Conservation (phyloP, 2,797 vertebrate species). For the Knipowitschia caucasica region DNA sequence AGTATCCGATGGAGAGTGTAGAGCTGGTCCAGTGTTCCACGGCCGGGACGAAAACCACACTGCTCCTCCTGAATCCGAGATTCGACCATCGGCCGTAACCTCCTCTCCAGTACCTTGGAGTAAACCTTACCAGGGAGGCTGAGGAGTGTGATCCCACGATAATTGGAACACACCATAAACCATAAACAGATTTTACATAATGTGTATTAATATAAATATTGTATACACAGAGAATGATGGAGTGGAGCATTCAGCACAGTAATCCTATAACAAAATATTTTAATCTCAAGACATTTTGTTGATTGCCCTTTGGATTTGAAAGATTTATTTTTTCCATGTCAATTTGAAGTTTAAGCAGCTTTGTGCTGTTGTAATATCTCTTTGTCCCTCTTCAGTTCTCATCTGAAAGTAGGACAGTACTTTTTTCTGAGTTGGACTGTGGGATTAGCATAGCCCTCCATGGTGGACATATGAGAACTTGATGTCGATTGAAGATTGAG, state of each 20-base stretch:
- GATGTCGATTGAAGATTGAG: constrained; percentile 37
- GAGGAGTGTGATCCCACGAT: no score
- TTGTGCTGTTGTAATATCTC: constrained; percentile 39
- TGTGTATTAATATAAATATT: background rate
- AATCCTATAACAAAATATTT: background rate
- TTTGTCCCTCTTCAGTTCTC: constrained; percentile 23
- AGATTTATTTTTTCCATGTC: constrained; percentile 48
- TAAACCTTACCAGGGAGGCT: no score
- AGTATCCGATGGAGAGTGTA: no score
- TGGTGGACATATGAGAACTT: constrained; percentile 45
- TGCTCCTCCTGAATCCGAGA: no score
- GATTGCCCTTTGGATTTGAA: constrained; percentile 57
- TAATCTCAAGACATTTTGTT: constrained; percentile 49
- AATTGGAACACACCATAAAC: no score
- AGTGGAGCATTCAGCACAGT: background rate
- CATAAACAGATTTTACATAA: no score
- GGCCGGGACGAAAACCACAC: no score
- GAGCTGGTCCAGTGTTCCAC: no score
- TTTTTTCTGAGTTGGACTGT: constrained; percentile 8
- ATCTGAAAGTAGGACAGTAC: constrained; percentile 34
- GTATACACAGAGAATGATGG: background rate
- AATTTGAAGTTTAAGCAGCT: constrained; percentile 67
- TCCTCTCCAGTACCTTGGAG: no score
- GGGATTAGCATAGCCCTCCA: constrained; percentile 10
- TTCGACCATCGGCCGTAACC: no score